phyloP scores from a whole-genome alignment of 2,888 invertebrate species.

The Mesorhabditis sp. region DNA sequence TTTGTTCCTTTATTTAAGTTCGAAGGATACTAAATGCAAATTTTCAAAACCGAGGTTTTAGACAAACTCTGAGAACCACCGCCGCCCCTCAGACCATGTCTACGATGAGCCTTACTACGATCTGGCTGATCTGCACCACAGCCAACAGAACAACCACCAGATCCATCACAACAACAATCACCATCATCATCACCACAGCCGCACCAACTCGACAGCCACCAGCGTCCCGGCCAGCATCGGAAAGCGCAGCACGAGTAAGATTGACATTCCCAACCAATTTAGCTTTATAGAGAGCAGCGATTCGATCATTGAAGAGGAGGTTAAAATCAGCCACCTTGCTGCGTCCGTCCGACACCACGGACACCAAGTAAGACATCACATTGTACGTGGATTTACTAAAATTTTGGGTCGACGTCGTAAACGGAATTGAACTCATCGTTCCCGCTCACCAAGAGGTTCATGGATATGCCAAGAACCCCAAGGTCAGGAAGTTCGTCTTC shows the following conservation, averaged over 20 bases:
- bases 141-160: neutral
- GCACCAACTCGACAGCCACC: neutral
- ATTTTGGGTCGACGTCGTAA: conserved; percentile 26
- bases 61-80: conserved; percentile 1
- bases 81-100: too few species aligned
- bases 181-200: conserved; percentile 1
- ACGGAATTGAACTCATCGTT: conserved; percentile 26
- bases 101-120: neutral
- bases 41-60: neutral
- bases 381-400: neutral
- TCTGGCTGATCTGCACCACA: neutral
- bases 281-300: conserved; percentile 3
- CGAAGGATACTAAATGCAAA: neutral
- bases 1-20: too few species aligned
- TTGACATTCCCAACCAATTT: neutral
- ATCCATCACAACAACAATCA: neutral
- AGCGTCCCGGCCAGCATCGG: conserved; percentile 19
- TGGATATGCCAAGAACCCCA: conserved; percentile 27
- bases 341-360: conserved; percentile 25
- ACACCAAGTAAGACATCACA: conserved; percentile 21
- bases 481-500: conserved; percentile 41
- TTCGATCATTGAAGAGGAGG: conserved; percentile 37
- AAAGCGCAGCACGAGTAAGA: neutral
- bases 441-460: conserved; percentile 31
- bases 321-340: conserved; percentile 26